These are phyloP conservation scores for Cryptotis parvus DNA, from an alignment of 2,113 vertebrate genomes.

Conservation along the genomic window DNA sequence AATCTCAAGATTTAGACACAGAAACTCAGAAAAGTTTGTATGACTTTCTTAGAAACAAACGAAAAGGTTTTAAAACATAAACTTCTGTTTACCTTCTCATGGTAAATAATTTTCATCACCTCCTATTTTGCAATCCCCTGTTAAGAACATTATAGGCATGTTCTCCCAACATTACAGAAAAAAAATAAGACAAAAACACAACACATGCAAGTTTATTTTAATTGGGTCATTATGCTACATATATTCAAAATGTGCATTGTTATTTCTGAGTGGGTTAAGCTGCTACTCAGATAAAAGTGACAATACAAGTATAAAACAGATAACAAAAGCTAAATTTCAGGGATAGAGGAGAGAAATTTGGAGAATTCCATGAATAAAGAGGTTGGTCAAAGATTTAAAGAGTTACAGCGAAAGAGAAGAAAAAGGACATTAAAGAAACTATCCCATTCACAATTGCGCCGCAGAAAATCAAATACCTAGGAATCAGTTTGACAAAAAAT, in stretches of 20 bases:
- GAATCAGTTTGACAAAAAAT: too few species aligned
- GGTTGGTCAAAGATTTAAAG: background rate
- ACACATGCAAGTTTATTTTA: conserved; percentile 3
- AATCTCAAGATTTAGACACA: background rate
- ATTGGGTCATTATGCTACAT: conserved; percentile 5
- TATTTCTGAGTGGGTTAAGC: conserved; percentile 42
- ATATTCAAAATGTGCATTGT: background rate
- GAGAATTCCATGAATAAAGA: background rate
- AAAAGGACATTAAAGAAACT: too few species aligned
- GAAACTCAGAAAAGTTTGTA: background rate
- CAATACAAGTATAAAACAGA: conserved; percentile 2
- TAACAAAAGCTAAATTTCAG: conserved; percentile 3
- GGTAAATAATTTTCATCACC: conserved; percentile 1
- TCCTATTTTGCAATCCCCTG: background rate
- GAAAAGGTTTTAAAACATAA: background rate
- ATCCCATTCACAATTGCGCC: too few species aligned
- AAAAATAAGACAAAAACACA: background rate
- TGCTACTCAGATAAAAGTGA: background rate
- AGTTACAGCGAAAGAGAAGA: too few species aligned
- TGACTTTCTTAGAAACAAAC: background rate
- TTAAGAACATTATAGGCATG: background rate
- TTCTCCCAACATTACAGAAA: background rate
- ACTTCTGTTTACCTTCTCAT: conserved; percentile 4
- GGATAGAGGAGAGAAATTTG: background rate
- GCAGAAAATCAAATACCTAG: too few species aligned